Conservation (phyloP, 1,140 invertebrate genomes). For the Sinella curviseta region DNA sequence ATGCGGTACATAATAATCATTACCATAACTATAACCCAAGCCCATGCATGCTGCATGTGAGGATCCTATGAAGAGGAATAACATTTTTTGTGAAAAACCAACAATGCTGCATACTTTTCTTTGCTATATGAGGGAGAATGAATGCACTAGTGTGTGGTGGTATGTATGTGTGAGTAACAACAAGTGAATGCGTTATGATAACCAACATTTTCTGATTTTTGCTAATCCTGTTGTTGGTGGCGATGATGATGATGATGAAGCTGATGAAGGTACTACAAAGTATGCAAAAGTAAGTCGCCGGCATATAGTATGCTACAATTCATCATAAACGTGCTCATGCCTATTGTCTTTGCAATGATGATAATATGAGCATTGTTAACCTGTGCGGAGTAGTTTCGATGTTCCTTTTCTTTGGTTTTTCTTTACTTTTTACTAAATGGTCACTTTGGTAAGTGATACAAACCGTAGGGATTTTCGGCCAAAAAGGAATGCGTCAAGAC, state of each 20-base stretch:
- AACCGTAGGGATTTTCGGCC: background rate
- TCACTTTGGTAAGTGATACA: slow-evolving; percentile 1
- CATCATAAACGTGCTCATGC: no score
- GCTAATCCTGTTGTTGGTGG: background rate
- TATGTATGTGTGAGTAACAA: background rate
- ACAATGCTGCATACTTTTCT: background rate
- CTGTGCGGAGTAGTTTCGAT: no score
- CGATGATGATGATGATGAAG: no score
- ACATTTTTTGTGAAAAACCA: background rate
- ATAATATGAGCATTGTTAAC: no score
- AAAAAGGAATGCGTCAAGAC: slow-evolving; percentile 3
- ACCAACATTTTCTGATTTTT: background rate
- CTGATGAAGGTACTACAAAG: no score
- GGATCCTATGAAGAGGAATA: no score
- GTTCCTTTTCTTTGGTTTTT: background rate
- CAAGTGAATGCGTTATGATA: background rate
- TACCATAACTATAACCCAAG: background rate
- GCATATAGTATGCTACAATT: no score
- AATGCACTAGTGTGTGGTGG: no score
- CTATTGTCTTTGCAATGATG: no score
- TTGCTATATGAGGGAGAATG: no score
- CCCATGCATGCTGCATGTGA: no score
- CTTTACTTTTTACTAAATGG: background rate
- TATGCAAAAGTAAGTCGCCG: no score
- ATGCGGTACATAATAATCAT: slow-evolving; percentile 23